Conservation (phyloP, 2,113 vertebrate genomes). For the Redunca redunca region DNA sequence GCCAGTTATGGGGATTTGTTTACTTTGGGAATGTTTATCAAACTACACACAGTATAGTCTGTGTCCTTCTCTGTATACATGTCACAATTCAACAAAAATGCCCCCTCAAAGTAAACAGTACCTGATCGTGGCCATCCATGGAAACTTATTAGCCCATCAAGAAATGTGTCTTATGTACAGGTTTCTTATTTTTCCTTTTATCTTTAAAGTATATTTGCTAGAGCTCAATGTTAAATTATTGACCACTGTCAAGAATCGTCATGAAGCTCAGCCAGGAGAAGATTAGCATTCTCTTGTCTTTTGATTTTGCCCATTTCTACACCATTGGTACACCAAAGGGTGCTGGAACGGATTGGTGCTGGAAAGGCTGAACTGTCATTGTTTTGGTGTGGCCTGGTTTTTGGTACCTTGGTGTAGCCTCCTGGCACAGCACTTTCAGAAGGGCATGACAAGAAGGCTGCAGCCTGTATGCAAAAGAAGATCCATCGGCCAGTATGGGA, state of each 20-base stretch:
- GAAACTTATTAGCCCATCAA: background rate
- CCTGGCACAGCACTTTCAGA: background rate
- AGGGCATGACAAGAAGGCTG: background rate
- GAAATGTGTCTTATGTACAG: background rate
- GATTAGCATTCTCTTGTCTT: background rate
- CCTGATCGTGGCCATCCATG: background rate
- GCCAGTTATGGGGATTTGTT: background rate
- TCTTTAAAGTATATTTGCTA: background rate
- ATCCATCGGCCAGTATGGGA: background rate
- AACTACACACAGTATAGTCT: no score
- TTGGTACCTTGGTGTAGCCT: background rate
- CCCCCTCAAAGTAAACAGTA: background rate
- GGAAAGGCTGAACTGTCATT: background rate
- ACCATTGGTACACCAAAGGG: background rate
- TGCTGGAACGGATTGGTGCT: background rate
- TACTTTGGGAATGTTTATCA: background rate
- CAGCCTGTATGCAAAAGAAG: background rate
- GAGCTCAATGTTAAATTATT: background rate
- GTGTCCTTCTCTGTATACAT: background rate
- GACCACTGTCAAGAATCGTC: background rate
- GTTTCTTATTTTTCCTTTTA: background rate
- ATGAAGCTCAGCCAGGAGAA: background rate
- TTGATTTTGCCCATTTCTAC: background rate
- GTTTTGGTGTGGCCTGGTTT: background rate
- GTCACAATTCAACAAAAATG: background rate